Base-by-base conservation (phyloP, 2,888 invertebrate genomes). In the Carpatolechia fugitivella region DNA sequence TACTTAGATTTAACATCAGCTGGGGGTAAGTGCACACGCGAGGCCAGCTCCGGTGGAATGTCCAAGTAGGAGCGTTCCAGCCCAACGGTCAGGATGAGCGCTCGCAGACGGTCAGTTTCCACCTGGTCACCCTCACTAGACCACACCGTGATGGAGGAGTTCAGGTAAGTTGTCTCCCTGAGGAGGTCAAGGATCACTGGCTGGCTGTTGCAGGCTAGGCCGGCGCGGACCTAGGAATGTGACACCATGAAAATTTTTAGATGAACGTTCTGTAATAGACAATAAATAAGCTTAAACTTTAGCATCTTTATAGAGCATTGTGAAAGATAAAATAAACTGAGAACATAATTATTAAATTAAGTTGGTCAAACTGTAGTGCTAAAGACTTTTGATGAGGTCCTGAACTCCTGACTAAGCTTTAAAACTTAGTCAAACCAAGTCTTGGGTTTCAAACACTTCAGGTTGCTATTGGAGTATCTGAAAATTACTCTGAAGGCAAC, bases 111-210 rank as follows among this genome's bases (percentile, higher is more conserved):
- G 1, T 88, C 82, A 3, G 93, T 91, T 69, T 95, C 91, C 14
- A 97, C 94, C 11, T 84, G 74, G 74, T 97, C 97, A 0, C 85
- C 90, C 31, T 84, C 88, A 46, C 92, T 89, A 1, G 95, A 94
- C 97, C 97, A 97, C 52, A 97, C 91, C 0, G 97, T 97, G 59
- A 98, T 80, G 0, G 96, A 94, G 40, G 92, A 92, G 65, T 91
- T 88, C 4, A 88, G 82, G 51, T 79, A 81, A 8, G 89, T 77
- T 0, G 85, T 88, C 69, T 87, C 87, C 0, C 90, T 79, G 11
- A 95, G 76, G 20, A 97, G 88, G 57, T 87, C 87, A 13, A 92
- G 79, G 11, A 97, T 78, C 3, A 91, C 88, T 0, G 90, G 85
- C 56, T 90, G 81, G 64, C 95, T 95, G 67, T 93, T 91, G 0